These are phyloP conservation scores for Hozukius guyotensis DNA, from an alignment of 2,797 vertebrate genomes.

Conservation along the genomic window DNA sequence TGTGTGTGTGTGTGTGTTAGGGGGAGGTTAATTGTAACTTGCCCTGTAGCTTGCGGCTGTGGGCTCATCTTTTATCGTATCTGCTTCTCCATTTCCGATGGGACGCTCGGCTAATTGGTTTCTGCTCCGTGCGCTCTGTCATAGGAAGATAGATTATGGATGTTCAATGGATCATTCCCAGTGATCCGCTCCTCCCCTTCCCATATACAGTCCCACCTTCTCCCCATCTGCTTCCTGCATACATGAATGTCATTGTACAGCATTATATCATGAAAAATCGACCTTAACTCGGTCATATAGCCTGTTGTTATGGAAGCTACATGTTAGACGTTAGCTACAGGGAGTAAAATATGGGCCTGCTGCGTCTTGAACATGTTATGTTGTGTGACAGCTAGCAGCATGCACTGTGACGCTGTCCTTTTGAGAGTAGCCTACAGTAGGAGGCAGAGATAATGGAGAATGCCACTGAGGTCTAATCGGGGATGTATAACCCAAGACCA, in stretches of 20 bases:
- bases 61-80: conserved; percentile 69
- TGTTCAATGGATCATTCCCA: conserved; percentile 49
- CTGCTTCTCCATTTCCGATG: conserved; percentile 72
- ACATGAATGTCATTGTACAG: background rate
- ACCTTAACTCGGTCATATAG: background rate
- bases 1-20: conserved; percentile 7
- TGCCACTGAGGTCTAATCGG: conserved; percentile 11
- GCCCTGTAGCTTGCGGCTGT: conserved; percentile 66
- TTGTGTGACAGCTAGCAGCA: conserved; percentile 35
- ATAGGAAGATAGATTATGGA: conserved; percentile 70
- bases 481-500: conserved; percentile 30
- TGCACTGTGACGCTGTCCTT: conserved; percentile 40
- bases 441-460: conserved; percentile 35
- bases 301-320: conserved; percentile 2
- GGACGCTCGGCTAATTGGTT: conserved; percentile 76
- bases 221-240: background rate
- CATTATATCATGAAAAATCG: background rate
- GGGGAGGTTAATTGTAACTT: conserved; percentile 75
- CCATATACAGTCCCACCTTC: conserved; percentile 1
- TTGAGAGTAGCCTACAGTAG: conserved; percentile 27
- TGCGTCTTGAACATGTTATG: conserved; percentile 26
- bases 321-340: conserved; percentile 21
- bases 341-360: conserved; percentile 12
- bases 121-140: conserved; percentile 61
- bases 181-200: conserved; percentile 17